Evolutionary conservation across 1,140 invertebrate genomes (phyloP).

Genomic region (Drosophila tsacasi): DNA sequence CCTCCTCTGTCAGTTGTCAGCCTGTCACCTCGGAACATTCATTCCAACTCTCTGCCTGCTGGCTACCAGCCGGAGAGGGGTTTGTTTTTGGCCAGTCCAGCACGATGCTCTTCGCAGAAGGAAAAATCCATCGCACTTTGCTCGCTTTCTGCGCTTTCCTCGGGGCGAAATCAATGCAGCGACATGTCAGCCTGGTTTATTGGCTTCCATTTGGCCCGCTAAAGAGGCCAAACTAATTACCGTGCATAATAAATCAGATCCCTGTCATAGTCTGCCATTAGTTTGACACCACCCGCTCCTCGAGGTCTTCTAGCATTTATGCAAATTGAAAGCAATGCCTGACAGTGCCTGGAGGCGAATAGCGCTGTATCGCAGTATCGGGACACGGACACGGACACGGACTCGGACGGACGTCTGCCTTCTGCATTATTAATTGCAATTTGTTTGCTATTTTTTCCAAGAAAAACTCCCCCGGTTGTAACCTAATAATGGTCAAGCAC

Average conservation of each 20-base stretch:
- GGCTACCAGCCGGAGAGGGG: slow-evolving; percentile 56
- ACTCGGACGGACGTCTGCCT: slow-evolving; percentile 11
- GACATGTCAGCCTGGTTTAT: slow-evolving; percentile 56
- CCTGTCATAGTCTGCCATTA: slow-evolving; percentile 79
- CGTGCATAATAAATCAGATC: slow-evolving; percentile 76
- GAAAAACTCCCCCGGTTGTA: slow-evolving; percentile 45
- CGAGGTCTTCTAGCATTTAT: slow-evolving; percentile 67
- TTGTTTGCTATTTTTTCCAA: slow-evolving; percentile 73
- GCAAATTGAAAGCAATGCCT: slow-evolving; percentile 64
- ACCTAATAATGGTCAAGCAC: slow-evolving; percentile 58
- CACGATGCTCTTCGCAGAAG: slow-evolving; percentile 5
- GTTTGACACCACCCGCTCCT: slow-evolving; percentile 62
- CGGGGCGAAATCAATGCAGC: slow-evolving; percentile 62
- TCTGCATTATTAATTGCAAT: slow-evolving; percentile 80
- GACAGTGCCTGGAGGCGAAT: slow-evolving; percentile 11
- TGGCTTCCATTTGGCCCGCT: slow-evolving; percentile 50
- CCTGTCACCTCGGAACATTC: slow-evolving; percentile 62
- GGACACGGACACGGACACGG: slow-evolving; percentile 16
- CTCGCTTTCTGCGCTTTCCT: slow-evolving; percentile 30
- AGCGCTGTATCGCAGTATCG: slow-evolving; percentile 17
- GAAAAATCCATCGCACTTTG: slow-evolving; percentile 28
- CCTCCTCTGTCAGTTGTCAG: slow-evolving; percentile 8
- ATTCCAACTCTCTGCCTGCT: slow-evolving; percentile 65
- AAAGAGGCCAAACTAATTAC: slow-evolving; percentile 81
- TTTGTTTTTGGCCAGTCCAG: slow-evolving; percentile 58